Base-by-base conservation (phyloP, 2,797 vertebrate genomes). In the Myiotriccus ornatus region DNA sequence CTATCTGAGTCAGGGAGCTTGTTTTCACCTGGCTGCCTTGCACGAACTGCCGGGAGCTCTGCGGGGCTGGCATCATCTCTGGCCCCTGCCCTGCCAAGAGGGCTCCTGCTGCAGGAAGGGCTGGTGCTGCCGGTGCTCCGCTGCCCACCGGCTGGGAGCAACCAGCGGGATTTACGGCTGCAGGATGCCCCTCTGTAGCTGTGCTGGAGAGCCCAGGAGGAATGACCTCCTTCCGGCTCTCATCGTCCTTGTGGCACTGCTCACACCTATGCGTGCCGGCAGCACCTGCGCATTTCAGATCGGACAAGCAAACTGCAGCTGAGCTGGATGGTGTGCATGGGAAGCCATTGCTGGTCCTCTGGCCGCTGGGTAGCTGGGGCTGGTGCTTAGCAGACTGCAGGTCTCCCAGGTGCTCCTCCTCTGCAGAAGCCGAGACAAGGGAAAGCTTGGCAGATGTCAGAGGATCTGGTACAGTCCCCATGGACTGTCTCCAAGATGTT, bases 401-500 rank as follows among this genome's bases (percentile, higher is more conserved):
- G 74, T 97, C 98, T 94, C 97, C 97, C 88, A 96, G 94, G 22
- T 91, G 69, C 81, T 98, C 98, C 62, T 98, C 97, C 84, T 96
- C 98, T 57, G 96, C 95, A 78, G 98, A 95, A 96, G 98, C 80
- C 91, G 98, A 95, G 71, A 98, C 97, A 96, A 98, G 97, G 84
- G 98, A 98, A 96, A 98, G 97, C 49, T 98, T 98, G 81, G 98
- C 97, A 78, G 99, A 98, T 96, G 98, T 98, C 97, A 98, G 98
- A 95, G 98, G 98, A 95, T 99, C 98, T 81, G 98, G 98, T 86
- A 98, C 97, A 93, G 99, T 99, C 98, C 99, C 99, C 99, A 99
- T 99, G 96, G 94, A 96, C 97, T 94, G 96, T 86, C 60, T 80
- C 65, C 0, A 2, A 69, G 50, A 23, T 6, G 55, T 10, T 35